Percentiles rank a stretch among this genome's conserved stretches.
These are phyloP conservation scores for Dolomedes plantarius DNA, from an alignment of 2,888 invertebrate genomes.

Conservation along the genomic window DNA sequence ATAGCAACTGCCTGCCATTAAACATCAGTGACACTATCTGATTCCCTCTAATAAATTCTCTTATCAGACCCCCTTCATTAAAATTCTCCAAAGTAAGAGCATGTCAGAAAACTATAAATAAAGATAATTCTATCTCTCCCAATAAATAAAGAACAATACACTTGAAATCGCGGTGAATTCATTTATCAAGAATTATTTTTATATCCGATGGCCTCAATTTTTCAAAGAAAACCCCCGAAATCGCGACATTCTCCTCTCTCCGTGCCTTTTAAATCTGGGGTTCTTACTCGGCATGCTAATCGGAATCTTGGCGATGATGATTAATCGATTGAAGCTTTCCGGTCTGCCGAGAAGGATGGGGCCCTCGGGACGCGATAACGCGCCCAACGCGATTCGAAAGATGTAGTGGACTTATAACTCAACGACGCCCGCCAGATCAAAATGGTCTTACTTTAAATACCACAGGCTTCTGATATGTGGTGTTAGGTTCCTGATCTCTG, in stretches of 20 bases:
- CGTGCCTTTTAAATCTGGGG: neutral
- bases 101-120: neutral
- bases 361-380: constrained; percentile 49
- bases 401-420: neutral
- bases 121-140: neutral
- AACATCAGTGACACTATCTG: too few species aligned
- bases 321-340: constrained; percentile 46
- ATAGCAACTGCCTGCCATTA: too few species aligned
- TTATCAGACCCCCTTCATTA: neutral
- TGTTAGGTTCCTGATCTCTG: too few species aligned
- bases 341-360: constrained; percentile 15
- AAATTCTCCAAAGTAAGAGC: neutral
- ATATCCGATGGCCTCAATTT: neutral
- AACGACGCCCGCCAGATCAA: neutral
- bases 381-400: neutral
- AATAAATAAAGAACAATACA: neutral
- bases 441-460: neutral
- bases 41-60: too few species aligned
- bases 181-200: constrained; percentile 1
- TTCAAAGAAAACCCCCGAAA: neutral
- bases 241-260: neutral
- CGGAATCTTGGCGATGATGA: constrained; percentile 37
- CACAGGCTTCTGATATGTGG: neutral
- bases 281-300: constrained; percentile 29
- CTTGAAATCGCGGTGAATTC: neutral